These are phyloP conservation scores for Tenthredo scrophulariae DNA, from an alignment of 2,888 invertebrate species.

Conservation along the genomic window DNA sequence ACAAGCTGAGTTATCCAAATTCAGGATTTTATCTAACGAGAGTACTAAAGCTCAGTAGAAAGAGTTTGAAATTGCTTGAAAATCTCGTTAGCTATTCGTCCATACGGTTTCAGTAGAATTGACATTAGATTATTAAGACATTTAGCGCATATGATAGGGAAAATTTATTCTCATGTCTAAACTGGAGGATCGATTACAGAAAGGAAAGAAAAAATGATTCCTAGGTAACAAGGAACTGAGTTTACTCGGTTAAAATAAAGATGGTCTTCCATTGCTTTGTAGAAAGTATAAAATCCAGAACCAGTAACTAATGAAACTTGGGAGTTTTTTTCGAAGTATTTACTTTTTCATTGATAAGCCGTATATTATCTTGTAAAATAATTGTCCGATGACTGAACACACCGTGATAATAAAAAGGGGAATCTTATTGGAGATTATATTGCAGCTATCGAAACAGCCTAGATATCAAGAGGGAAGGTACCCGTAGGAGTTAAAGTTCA, in stretches of 20 bases:
- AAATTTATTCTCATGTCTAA: neutral
- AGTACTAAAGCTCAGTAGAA: neutral
- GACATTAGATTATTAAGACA: neutral
- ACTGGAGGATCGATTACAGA: too few species aligned
- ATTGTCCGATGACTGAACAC: neutral
- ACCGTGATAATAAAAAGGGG: neutral
- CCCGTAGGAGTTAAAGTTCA: neutral
- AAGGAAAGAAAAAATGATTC: neutral
- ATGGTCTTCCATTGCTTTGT: neutral
- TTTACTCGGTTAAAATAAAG: neutral
- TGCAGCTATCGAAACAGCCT: neutral
- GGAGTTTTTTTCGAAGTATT: neutral
- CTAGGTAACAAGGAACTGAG: neutral
- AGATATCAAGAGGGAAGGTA: conserved; percentile 17
- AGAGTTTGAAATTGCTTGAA: neutral
- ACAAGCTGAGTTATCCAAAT: neutral
- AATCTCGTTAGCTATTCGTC: neutral
- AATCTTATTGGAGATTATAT: neutral
- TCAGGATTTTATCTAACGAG: neutral
- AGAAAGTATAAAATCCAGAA: neutral
- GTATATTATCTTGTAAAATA: neutral
- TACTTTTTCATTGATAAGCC: neutral
- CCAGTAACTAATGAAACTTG: neutral
- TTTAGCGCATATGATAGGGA: neutral
- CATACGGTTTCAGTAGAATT: neutral